These are phyloP conservation scores for Tragopan temminckii DNA, from an alignment of 2,797 vertebrate genomes.

Conservation along the genomic window DNA sequence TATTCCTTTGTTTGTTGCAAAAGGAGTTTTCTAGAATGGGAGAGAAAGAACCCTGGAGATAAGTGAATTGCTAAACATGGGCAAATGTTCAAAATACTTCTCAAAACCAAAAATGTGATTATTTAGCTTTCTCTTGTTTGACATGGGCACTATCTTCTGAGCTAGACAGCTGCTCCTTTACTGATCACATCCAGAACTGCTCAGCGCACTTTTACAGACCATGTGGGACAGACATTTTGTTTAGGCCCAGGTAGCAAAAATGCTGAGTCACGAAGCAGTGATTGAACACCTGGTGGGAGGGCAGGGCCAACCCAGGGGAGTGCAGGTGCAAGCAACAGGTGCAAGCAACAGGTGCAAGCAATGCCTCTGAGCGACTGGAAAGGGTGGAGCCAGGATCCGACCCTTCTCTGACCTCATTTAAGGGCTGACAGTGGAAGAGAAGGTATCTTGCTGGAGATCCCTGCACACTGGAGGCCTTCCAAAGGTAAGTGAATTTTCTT, in stretches of 20 bases:
- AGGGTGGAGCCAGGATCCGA: no score
- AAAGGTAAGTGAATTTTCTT: no score
- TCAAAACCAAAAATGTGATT: not conserved
- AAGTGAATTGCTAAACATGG: not conserved
- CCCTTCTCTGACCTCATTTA: no score
- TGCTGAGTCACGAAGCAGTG: no score
- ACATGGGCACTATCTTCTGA: not conserved
- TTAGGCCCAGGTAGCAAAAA: not conserved
- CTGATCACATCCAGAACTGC: not conserved
- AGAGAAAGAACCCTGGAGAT: not conserved
- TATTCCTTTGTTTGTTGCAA: not conserved
- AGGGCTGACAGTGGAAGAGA: no score
- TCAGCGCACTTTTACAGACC: rapidly evolving
- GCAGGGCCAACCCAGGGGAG: no score
- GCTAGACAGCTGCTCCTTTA: not conserved
- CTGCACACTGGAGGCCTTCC: no score
- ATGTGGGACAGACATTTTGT: not conserved
- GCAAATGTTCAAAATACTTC: not conserved
- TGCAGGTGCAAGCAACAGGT: no score
- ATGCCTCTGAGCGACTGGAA: no score
- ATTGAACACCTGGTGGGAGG: no score
- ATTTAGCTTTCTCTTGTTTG: not conserved
- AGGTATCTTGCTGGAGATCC: no score
- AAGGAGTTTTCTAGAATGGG: not conserved
- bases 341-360: no score